phyloP scores from a whole-genome alignment of 2,113 vertebrate genomes.

The Mustelus asterias region DNA sequence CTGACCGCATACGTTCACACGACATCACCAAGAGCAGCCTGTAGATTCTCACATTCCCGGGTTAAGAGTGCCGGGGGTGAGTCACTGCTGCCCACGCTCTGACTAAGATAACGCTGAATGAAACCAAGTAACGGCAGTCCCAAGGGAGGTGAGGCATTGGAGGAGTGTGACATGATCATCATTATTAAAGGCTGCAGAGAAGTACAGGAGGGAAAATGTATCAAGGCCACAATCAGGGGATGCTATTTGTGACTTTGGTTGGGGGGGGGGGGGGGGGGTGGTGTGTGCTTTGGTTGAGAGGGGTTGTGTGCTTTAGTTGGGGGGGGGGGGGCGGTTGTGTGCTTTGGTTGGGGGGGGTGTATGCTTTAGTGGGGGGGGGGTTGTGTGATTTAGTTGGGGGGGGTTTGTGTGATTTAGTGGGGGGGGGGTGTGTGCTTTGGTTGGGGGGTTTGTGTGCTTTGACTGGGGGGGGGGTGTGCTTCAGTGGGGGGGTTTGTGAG shows the following conservation, averaged over 20 bases:
- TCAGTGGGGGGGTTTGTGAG: no score
- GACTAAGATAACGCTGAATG: background rate
- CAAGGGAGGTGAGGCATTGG: background rate
- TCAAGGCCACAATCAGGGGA: background rate
- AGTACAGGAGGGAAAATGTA: background rate
- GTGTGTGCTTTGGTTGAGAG: background rate
- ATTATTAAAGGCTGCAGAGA: background rate
- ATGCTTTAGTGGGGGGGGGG: no score
- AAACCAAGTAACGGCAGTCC: background rate
- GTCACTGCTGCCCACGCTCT: background rate
- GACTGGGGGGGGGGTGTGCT: no score
- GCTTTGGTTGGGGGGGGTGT: no score
- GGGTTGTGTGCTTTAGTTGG: no score
- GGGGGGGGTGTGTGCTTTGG: no score
- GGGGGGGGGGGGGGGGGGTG: no score
- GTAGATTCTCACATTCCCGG: background rate
- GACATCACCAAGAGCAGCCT: background rate
- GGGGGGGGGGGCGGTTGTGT: no score
- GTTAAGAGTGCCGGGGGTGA: background rate
- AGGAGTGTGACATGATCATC: background rate
- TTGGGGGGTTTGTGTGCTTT: no score
- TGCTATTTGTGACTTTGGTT: background rate
- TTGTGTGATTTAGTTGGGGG: no score
- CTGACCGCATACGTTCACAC: background rate
- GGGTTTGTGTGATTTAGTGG: no score